A percentile compares a stretch with the other conserved stretches of the same genome.
phyloP scores from a whole-genome alignment of 64 coral and sea anemone genomes.

The Acropora yongei region DNA sequence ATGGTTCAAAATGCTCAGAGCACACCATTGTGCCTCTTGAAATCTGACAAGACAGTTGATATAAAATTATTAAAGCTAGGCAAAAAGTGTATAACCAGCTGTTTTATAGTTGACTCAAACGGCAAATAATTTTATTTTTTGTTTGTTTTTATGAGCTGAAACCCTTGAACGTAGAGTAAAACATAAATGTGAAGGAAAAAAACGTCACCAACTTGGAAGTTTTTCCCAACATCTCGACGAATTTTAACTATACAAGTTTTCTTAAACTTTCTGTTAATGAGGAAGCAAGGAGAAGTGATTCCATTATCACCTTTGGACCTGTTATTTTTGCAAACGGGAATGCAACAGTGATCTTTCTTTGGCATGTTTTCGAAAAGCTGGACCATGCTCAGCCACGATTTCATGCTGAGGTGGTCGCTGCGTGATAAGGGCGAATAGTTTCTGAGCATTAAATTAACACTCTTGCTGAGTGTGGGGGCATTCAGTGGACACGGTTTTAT shows the following conservation, averaged over 20 bases:
- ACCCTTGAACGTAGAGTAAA: slow-evolving; percentile 10
- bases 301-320: no score
- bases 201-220: slow-evolving; percentile 39
- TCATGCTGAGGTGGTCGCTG: slow-evolving; percentile 44
- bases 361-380: slow-evolving; percentile 30
- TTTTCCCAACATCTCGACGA: slow-evolving; percentile 41
- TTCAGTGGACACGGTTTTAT: no score
- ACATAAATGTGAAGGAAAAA: slow-evolving; percentile 1
- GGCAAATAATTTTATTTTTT: neutral
- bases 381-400: slow-evolving; percentile 44
- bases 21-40: slow-evolving; percentile 36
- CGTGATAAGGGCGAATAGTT: slow-evolving; percentile 14
- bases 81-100: neutral
- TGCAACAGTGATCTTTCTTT: slow-evolving; percentile 42
- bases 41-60: slow-evolving; percentile 26
- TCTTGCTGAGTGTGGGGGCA: no score
- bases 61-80: neutral
- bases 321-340: no score
- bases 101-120: neutral
- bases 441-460: no score
- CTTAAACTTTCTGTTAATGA: no score
- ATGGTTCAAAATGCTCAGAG: slow-evolving; percentile 44
- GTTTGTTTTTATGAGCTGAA: neutral
- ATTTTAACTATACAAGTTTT: no score
- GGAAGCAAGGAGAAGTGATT: no score